Evolutionary conservation across 2,797 vertebrate genomes (phyloP), one percentile per base, ranked within the genome.

Genomic region (Tinamus major): DNA sequence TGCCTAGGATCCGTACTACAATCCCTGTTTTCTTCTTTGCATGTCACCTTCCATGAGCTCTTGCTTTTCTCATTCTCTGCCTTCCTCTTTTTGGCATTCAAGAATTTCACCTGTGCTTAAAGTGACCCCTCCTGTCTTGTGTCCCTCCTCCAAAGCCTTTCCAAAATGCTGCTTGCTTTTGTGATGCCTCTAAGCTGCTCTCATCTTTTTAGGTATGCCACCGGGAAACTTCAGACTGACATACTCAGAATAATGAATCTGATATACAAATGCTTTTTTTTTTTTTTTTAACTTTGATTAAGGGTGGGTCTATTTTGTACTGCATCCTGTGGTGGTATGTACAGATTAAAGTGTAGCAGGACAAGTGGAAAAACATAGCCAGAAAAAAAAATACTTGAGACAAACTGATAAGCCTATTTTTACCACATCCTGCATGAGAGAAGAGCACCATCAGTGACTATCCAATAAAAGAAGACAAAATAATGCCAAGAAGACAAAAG

Each of bases 401-500:
- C 83, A 37, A 62, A 69, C 70, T 3, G 37, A 3, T 83, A 90
- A 71, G 65, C 64, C 74, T 78, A 29, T 72, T 91, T 94, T 94
- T 76, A 92, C 83, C 89, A 61, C 76, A 92, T 89, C 79, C 81
- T 88, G 63, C n/a, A 26, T 1, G 11, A 53, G 46, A 89, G 89
- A 77, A 1, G 26, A 92, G 44, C 11, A 9, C 51, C 55, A 37
- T 41, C 46, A 65, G 59, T 4, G 19, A 71, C 56, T 29, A 13
- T 3, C 23, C 44, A 65, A 75, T 31, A 44, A 24, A 39, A 72
- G 33, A 56, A 61, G 42, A 19, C 31, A 78, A 86, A 86, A 69
- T 49, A 42, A 55, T 18, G 26, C 37, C 70, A 42, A 24, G 17
- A 37, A 74, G 19, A 46, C 31, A 46, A 46, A 41, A 53, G 27